Percentiles rank a stretch among this genome's conserved stretches.
Conservation (phyloP, 1,140 invertebrate genomes). For the Scaptomyza montana region DNA sequence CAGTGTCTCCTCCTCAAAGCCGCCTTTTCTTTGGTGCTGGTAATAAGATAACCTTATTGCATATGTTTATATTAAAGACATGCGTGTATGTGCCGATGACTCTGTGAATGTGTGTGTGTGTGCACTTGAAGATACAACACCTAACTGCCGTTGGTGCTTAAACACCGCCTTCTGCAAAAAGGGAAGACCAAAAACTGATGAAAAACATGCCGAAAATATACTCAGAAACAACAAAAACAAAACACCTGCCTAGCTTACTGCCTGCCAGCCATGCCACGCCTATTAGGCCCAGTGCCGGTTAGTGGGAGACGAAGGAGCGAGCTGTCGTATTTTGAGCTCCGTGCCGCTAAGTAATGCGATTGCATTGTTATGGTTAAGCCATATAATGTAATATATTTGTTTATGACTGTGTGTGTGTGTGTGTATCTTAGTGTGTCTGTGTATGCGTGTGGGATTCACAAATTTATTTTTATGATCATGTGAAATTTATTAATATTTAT, state of each 20-base stretch:
- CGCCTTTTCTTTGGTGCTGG: constrained; percentile 36
- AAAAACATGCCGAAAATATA: constrained; percentile 2
- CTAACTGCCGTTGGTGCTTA: constrained; percentile 48
- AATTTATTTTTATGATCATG: constrained; percentile 82
- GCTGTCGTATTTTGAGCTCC: constrained; percentile 50
- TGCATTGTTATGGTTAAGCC: constrained; percentile 82
- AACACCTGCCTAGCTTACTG: constrained; percentile 17
- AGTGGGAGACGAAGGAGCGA: background rate
- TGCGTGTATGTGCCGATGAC: constrained; percentile 7
- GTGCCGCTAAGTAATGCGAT: constrained; percentile 78
- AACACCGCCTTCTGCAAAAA: constrained; percentile 24
- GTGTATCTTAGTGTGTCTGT: constrained; percentile 26
- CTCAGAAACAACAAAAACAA: constrained; percentile 10
- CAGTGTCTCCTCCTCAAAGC: constrained; percentile 12
- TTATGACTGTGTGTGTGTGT: constrained; percentile 29
- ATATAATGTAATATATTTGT: constrained; percentile 78
- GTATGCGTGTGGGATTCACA: constrained; percentile 73
- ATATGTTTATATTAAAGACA: constrained; percentile 77
- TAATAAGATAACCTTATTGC: constrained; percentile 82
- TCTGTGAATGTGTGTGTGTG: constrained; percentile 4
- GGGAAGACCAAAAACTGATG: background rate
- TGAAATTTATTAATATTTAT: constrained; percentile 83
- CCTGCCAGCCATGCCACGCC: constrained; percentile 31
- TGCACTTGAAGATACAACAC: constrained; percentile 33
- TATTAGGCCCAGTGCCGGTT: background rate